Conservation (phyloP, 2,797 vertebrate species). For the Mycteria americana region DNA sequence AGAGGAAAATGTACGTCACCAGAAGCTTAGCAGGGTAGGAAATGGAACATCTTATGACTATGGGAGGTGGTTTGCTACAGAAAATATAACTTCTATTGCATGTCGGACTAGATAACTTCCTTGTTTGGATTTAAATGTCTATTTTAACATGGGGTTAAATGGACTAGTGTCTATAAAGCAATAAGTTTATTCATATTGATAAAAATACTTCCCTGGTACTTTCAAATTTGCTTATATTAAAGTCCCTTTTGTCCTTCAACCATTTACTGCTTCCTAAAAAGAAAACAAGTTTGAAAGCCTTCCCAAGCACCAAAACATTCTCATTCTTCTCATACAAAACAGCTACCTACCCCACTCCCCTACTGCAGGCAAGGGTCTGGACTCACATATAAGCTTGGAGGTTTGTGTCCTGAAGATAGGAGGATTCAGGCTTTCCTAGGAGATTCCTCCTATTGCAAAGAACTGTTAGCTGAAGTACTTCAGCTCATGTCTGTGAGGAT, state of each 20-base stretch:
- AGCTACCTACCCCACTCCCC: not conserved
- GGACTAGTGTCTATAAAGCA: not conserved
- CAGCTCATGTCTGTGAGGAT: not conserved
- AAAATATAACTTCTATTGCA: not conserved
- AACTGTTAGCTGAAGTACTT: not conserved
- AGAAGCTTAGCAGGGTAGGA: not conserved
- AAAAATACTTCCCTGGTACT: not conserved
- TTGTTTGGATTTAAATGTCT: not conserved
- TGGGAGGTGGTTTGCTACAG: not conserved
- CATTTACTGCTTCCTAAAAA: not conserved
- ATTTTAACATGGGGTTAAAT: not conserved
- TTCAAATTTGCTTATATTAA: not conserved
- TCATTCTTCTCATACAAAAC: not conserved
- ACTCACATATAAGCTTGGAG: not conserved
- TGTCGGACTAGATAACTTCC: not conserved
- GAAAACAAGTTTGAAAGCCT: not conserved
- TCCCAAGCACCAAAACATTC: not conserved
- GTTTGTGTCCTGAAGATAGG: not conserved
- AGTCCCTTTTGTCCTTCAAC: not conserved
- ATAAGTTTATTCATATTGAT: not conserved
- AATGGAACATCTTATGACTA: not conserved
- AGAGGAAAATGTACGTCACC: not conserved
- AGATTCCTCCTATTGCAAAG: not conserved
- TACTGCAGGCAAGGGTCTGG: not conserved
- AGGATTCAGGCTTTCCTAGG: not conserved